A percentile compares a stretch with the other conserved stretches of the same genome.
Evolutionary conservation across 2,888 invertebrate genomes (phyloP).

Genomic region (Lasioglossum calceatum): DNA sequence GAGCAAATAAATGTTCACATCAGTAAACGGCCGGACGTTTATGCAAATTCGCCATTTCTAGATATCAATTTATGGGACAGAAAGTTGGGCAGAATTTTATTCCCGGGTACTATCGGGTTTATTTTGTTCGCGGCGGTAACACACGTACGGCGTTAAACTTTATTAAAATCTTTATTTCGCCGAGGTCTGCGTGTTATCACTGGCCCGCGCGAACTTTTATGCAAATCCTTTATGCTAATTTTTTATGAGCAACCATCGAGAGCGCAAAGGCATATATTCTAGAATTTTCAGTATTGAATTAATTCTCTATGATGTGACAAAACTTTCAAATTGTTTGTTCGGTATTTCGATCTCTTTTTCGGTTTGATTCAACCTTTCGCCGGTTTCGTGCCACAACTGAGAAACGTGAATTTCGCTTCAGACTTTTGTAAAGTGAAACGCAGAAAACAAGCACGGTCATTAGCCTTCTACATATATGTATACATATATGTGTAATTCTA

Average conservation of each 20-base stretch:
- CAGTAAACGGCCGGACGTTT: constrained; percentile 1
- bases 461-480: no score
- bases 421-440: no score
- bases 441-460: no score
- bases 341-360: neutral
- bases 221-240: neutral
- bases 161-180: neutral
- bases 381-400: neutral
- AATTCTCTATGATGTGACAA: neutral
- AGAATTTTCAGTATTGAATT: neutral
- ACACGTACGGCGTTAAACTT: neutral
- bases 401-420: no score
- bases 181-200: neutral
- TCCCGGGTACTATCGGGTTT: neutral
- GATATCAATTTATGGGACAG: neutral
- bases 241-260: neutral
- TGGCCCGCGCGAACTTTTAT: neutral
- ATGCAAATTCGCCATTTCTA: constrained; percentile 1
- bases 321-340: neutral
- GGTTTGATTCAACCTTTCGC: neutral
- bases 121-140: neutral
- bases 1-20: neutral
- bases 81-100: constrained; percentile 1
- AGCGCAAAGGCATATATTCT: neutral
- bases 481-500: no score